Evolutionary conservation across 1,140 invertebrate species (phyloP), one percentile per base, ranked within the genome.

Genomic region (Hycleus phaleratus): DNA sequence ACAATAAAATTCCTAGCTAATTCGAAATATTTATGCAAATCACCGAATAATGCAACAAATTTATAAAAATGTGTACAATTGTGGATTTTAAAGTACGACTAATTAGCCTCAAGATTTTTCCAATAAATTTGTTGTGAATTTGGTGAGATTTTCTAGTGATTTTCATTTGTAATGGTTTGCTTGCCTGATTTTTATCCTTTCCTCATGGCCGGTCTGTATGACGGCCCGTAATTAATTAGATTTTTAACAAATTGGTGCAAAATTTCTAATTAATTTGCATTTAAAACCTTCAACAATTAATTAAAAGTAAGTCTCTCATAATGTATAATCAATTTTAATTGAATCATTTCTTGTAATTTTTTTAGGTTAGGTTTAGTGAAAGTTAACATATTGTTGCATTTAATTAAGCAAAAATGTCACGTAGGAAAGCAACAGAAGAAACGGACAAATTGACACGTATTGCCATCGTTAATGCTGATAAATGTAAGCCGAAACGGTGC

Each of bases 401-500:
- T 3, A 42, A n/a, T 11, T 42, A 38, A 39, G 45, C 45, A 49
- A 76, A 67, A 56, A 90, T 90, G 87, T 87, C 88, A 60, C 84
- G 86, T 58, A 83, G 82, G 77, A 85, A 82, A 73, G 81, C 81
- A 44, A 78, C 81, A 66, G 90, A 93, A 71, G 91, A 93, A 74
- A 89, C 87, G 4, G 92, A 94, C 74, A 90, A 92, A 72, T 82
- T 95, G 66, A 96, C 93, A 49, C 83, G 97, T 78, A 99, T 99
- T 75, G 97, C 97, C 57, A 99, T 99, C 71, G 95, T 99, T 46
- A 98, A 93, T 77, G 85, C 87, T 54, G 97, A 99, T 78, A 95
- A 95, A 71, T 99, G 97, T 78, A 99, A 99, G 76, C 97, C 97
- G 0, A 99, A 99, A 77, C 83, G 96, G 83, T 99, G 97, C 78